Base-by-base conservation (phyloP, 2,113 vertebrate species). In the Bubalus kerabau region DNA sequence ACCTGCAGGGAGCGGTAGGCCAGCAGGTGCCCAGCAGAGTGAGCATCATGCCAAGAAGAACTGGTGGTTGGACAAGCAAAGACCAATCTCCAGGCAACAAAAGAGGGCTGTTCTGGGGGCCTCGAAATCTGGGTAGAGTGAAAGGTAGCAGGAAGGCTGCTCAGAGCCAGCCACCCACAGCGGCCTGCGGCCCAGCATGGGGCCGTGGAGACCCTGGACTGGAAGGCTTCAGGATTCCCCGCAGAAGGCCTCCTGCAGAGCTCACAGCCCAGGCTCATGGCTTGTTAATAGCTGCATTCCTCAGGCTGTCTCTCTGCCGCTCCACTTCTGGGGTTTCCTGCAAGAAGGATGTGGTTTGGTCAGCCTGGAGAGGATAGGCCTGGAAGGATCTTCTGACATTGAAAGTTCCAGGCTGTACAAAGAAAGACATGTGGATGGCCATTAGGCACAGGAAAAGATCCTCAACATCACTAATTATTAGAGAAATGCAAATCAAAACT, bases 251-350 rank as follows among this genome's bases (percentile, higher is more conserved):
- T 36, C 76, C 32, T 10, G 26, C 0, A 13, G 43, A 26, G 0
- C 15, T 15, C 11, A 16, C 16, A 52, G 83, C n/a, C 46, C 32
- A 28, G 3, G 7, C 7, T 6, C 40, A 7, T 0, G 2, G 60
- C 82, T 48, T 36, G 48, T 67, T 48, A 3, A n/a, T 54, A n/a
- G 67, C 48, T 54, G 16, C 14, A 12, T 48, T 76, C 76, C 50
- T 81, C 23, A 2, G 8, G 14, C 6, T 0, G 6, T 24, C 83
- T 56, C 74, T 74, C 93, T 43, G 48, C 32, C 76, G 28, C 32
- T 71, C 60, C 2, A 23, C 8, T 71, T 9, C 59, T 3, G 28
- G 10, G 2, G 43, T 30, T 59, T 82, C 88, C 26, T 43, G 17
- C 52, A 36, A 36, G 48, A 67, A 81, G 3, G 24, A 30, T 36